Evolutionary conservation across 2,888 invertebrate species (phyloP), one percentile per base, ranked within the genome.

Genomic region (Trichogramma evanescens): DNA sequence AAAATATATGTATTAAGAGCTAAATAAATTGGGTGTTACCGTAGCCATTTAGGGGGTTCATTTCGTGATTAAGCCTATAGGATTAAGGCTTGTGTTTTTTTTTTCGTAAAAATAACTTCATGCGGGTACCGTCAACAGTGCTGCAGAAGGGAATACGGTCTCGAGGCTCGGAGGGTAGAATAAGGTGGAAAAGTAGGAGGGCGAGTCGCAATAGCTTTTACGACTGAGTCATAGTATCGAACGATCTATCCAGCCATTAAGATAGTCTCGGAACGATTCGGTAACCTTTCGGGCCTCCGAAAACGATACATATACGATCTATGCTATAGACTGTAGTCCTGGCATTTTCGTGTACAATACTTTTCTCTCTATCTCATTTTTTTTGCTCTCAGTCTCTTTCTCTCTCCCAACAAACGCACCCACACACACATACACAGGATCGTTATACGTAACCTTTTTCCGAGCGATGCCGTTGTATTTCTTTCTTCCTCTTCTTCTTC

Each of bases 181-280:
- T 62, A 56, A 49, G 51, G 59, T 46, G 59, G 64, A 58, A 63
- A 53, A 55, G 64, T 60, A 65, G 67, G 67, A 65, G 67, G 67
- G 69, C 71, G 70, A 69, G 71, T 71, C 71, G 76, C 77, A 77
- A 77, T 77, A 76, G 75, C 76, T 73, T 78, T 78, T 76, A 78
- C 77, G 77, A 77, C 76, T 77, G 71, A 75, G 75, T 75, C 76
- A 76, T 78, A 78, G 76, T 75, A 78, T 77, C 76, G 74, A 77
- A 78, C 77, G 77, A 78, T 77, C 78, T 76, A 77, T 77, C 73
- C 76, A 67, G 66, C 77, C 76, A 75, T 78, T 78, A 77, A 78
- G 78, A 78, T 78, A 78, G 78, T 77, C 77, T 75, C 72, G 72
- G 70, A 77, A 78, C 76, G 77, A 77, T 77, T 78, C 77, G 74